These are phyloP conservation scores for Diuraphis noxia DNA, from an alignment of 1,140 invertebrate species.

Conservation along the genomic window DNA sequence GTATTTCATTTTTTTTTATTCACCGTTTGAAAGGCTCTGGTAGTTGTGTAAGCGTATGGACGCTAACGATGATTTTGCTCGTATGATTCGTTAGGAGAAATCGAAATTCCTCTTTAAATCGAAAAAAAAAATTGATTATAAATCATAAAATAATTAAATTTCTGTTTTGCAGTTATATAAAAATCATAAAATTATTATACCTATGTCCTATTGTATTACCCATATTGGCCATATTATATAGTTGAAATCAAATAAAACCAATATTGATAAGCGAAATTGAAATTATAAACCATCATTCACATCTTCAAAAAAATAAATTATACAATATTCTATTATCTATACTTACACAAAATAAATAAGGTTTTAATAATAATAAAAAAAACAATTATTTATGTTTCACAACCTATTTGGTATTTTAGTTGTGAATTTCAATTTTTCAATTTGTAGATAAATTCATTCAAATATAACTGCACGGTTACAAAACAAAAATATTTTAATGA, in stretches of 20 bases:
- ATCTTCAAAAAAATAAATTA: neutral
- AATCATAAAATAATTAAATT: neutral
- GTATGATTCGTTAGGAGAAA: too few species aligned
- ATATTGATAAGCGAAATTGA: neutral
- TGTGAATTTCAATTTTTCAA: neutral
- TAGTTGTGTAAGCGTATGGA: too few species aligned
- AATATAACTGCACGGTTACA: neutral
- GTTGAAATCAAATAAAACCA: neutral
- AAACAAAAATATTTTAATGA: neutral
- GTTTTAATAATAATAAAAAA: neutral
- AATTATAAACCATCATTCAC: too few species aligned
- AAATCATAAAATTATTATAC: neutral
- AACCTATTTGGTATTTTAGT: neutral
- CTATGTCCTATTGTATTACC: too few species aligned
- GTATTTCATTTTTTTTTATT: neutral
- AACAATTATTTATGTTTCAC: neutral
- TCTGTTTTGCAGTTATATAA: neutral
- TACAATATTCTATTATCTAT: neutral
- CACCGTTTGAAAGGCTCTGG: too few species aligned
- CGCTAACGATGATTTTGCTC: too few species aligned
- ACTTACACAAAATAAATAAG: neutral
- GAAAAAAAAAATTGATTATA: neutral
- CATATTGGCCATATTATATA: too few species aligned
- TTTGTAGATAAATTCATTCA: neutral
- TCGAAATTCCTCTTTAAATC: neutral